Evolutionary conservation across 2,113 vertebrate species (phyloP), one percentile per base, ranked within the genome.

Genomic region (Sylvietta virens): DNA sequence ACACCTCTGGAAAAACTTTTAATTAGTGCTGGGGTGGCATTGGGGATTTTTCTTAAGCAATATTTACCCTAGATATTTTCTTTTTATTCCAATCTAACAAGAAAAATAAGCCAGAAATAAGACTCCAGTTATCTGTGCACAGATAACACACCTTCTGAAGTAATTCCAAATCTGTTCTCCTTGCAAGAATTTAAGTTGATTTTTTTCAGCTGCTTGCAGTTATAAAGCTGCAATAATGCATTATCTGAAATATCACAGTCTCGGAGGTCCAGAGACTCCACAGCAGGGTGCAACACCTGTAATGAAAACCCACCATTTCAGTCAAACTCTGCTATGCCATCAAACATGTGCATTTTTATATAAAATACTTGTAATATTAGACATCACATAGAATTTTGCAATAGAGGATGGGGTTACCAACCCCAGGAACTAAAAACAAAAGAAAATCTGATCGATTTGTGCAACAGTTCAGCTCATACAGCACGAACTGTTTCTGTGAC

Each of bases 191-290:
- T 98, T 90, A 98, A 89, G 88, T 98, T 98, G 85, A 98, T 97
- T 95, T 97, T 97, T 90, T 98, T 98, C 73, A 98, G 93, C 65
- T 98, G 98, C 85, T 95, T 97, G 97, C 98, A 98, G 92, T 97
- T 97, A 93, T 73, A 95, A 84, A 98, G 96, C 58, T 98, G 97
- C 60, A 92, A 81, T 44, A 99, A 97, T 15, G 98, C 98, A 40
- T 74, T 84, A 78, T 99, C 98, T 78, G 98, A 98, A 95, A 99
- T 95, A 54, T 97, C 96, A 94, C 98, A 98, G 94, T 98, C 98
- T 78, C 97, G 97, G 30, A 99, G 97, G 78, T 98, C 97, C 83
- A 99, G 90, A 53, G 92, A 97, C 73, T 98, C 98, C 19, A 98
- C 98, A 81, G 97, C 97, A 60, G 98, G 96, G 83, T 99, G 98